phyloP scores from a whole-genome alignment of 2,888 invertebrate genomes.

The Crematogaster levior region DNA sequence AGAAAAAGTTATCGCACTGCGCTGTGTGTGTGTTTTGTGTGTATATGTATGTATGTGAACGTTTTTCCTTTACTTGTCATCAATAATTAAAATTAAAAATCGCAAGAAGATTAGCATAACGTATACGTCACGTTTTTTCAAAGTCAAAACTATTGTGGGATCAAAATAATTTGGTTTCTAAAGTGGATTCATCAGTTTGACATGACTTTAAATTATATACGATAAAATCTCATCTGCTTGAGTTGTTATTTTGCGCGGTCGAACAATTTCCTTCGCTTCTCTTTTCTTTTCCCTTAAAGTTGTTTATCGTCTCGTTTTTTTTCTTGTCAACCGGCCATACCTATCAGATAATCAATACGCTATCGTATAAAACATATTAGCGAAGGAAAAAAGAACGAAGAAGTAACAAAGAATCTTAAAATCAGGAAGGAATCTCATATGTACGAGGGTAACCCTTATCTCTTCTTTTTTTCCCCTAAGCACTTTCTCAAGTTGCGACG shows the following conservation, averaged over 20 bases:
- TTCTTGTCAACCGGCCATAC: constrained; percentile 17
- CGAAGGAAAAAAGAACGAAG: constrained; percentile 66
- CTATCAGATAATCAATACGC: background rate
- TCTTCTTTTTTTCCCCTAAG: background rate
- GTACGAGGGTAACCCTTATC: constrained; percentile 36
- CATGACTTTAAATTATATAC: too few species aligned
- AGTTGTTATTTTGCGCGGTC: constrained; percentile 18
- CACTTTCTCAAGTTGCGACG: constrained; percentile 56
- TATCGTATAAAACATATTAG: background rate
- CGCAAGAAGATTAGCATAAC: constrained; percentile 57
- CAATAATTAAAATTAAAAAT: constrained; percentile 63
- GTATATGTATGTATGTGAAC: background rate
- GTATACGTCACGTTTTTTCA: constrained; percentile 34
- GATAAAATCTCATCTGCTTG: background rate
- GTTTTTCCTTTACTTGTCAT: constrained; percentile 37
- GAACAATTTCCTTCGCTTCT: constrained; percentile 27
- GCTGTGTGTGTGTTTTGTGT: too few species aligned
- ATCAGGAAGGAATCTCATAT: constrained; percentile 45
- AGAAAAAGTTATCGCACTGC: constrained; percentile 51
- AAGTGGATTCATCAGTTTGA: too few species aligned
- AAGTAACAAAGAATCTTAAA: constrained; percentile 61
- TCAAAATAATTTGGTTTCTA: background rate
- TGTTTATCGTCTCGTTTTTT: constrained; percentile 11
- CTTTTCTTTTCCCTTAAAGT: constrained; percentile 14
- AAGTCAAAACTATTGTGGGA: background rate